Base-by-base conservation (phyloP, 2,113 vertebrate species). In the Poeciliopsis retropinna region DNA sequence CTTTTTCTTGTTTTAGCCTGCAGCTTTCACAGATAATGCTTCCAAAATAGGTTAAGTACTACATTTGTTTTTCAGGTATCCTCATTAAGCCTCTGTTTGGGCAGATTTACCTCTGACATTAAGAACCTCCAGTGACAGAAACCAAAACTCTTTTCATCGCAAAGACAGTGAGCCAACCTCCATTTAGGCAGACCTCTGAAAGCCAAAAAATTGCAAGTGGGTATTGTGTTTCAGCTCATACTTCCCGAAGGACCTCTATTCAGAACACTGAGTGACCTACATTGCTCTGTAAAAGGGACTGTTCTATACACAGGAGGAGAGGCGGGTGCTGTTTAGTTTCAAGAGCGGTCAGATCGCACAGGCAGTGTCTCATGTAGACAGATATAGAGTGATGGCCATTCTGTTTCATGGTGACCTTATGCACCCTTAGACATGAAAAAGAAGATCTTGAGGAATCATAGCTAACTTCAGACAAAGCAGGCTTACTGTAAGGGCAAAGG, bases 261-360 rank as follows among this genome's bases (percentile, higher is more conserved):
- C 83, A 87, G 89, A 89, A 80, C 73, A 76, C 44, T 76, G 67
- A 29, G 76, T 87, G 92, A 89, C 89, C 90, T 87, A 91, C 87
- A 91, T 92, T 70, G 61, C 72, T 83, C 79, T 80, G 61, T 66
- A 68, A 75, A 66, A 79, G 79, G 5, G 31, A 72, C 75, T 72
- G 51, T 22, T 28, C 47, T 70, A 61, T 51, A 39, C 79, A 27
- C 22, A 69, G 44, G 70, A 51, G 70, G 41, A 31, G 73, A 75
- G 79, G 85, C 83, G 87, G 85, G 87, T 88, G 90, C 80, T 76
- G 60, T 77, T 84, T 76, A 54, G 81, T 67, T 73, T 75, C 75
- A 67, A 64, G 73, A 70, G 62, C 74, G 32, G 71, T 10, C 14
- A 31, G 32, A 44, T 79, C 32, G 65, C 13, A 54, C 71, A 60